These are phyloP conservation scores for Orussus abietinus DNA, from an alignment of 1,140 invertebrate genomes.

Conservation along the genomic window DNA sequence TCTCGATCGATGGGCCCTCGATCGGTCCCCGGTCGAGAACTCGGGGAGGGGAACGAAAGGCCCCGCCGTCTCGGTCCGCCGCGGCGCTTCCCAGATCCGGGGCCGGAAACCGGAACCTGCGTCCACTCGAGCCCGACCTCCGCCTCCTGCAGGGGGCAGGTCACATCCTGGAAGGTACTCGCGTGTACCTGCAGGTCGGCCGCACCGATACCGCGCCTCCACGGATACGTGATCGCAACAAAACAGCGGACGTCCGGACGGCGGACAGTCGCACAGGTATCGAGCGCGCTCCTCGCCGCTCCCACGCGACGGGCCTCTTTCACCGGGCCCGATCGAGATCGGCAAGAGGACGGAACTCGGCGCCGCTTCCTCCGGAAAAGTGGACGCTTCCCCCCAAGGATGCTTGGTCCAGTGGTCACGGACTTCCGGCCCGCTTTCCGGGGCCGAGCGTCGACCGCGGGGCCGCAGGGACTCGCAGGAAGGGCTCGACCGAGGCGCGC, in stretches of 20 bases:
- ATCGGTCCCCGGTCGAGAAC: too few species aligned
- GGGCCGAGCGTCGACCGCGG: too few species aligned
- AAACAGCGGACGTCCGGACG: conserved; percentile 53
- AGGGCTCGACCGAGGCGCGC: too few species aligned
- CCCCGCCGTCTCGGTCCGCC: conserved; percentile 23
- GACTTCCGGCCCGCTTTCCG: conserved; percentile 35
- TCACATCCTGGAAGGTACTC: conserved; percentile 38
- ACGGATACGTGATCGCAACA: conserved; percentile 50
- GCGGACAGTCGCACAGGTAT: conserved; percentile 52
- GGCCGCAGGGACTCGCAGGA: too few species aligned
- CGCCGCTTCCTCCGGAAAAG: conserved; percentile 32
- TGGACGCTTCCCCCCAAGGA: conserved; percentile 36
- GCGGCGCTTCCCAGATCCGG: conserved; percentile 20
- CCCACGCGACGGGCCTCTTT: conserved; percentile 7
- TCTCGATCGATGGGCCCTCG: too few species aligned
- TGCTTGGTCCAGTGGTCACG: conserved; percentile 43
- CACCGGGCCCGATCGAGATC: conserved; percentile 14
- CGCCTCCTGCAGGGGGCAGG: conserved; percentile 9
- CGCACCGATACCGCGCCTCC: conserved; percentile 9
- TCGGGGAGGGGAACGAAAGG: too few species aligned
- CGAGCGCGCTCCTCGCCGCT: conserved; percentile 24
- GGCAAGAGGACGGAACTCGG: conserved; percentile 7
- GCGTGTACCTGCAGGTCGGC: conserved; percentile 23
- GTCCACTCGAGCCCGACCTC: conserved; percentile 27
- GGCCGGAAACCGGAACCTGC: conserved; percentile 26